phyloP scores from a whole-genome alignment of 92 coral and sea anemone genomes.

The Palythoa grandiflora region DNA sequence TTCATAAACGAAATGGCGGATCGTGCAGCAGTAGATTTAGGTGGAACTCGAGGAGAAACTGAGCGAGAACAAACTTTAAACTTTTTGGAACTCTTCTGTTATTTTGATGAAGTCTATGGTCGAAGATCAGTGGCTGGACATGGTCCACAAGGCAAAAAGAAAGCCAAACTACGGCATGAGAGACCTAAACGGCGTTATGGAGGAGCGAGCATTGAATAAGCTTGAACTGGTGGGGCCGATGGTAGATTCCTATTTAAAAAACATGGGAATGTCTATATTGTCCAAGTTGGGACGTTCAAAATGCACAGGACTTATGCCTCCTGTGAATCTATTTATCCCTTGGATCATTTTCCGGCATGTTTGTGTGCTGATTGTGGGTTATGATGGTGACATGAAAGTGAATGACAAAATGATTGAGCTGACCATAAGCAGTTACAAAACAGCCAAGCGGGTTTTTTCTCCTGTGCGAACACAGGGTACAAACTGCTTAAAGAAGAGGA shows the following conservation, averaged over 20 bases:
- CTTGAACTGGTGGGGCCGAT: slow-evolving; percentile 65
- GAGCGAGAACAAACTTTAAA: slow-evolving; percentile 38
- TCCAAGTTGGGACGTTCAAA: slow-evolving; percentile 56
- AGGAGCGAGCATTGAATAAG: slow-evolving; percentile 59
- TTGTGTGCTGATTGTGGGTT: slow-evolving; percentile 59
- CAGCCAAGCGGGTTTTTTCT: slow-evolving; percentile 56
- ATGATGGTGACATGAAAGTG: slow-evolving; percentile 61
- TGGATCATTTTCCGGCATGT: slow-evolving; percentile 65
- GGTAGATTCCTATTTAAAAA: slow-evolving; percentile 58
- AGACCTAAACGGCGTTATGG: slow-evolving; percentile 57
- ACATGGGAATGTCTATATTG: slow-evolving; percentile 52
- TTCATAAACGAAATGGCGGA: slow-evolving; percentile 59
- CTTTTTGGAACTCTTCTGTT: slow-evolving; percentile 62
- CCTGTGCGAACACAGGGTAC: slow-evolving; percentile 59
- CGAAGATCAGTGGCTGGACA: slow-evolving; percentile 55
- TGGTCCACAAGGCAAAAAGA: slow-evolving; percentile 63
- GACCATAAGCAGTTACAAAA: slow-evolving; percentile 30
- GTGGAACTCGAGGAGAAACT: slow-evolving; percentile 38
- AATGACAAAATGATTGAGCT: slow-evolving; percentile 28
- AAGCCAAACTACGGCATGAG: slow-evolving; percentile 72
- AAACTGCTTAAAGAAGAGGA: slow-evolving; percentile 65
- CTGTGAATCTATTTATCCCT: slow-evolving; percentile 43
- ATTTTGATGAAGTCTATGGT: slow-evolving; percentile 64
- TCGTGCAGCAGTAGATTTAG: slow-evolving; percentile 26
- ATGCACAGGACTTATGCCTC: slow-evolving; percentile 64